Evolutionary conservation across 2,797 vertebrate species (phyloP).

Genomic region (Hyperoplus immaculatus): DNA sequence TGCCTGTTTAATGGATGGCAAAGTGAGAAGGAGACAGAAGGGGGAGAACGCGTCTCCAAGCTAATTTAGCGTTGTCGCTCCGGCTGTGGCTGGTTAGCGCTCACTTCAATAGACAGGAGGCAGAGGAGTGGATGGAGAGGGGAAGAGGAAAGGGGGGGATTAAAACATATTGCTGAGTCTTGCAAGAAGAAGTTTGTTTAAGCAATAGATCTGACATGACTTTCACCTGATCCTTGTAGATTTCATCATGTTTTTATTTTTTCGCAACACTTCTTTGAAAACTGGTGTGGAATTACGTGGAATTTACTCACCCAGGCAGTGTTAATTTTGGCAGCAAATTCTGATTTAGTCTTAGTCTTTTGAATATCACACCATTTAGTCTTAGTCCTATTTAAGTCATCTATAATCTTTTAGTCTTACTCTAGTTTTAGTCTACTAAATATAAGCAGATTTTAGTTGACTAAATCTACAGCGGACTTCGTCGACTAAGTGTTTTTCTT

Average conservation of each 20-base stretch:
- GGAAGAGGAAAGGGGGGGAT: slow-evolving; percentile 7
- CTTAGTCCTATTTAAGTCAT: no score
- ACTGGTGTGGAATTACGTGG: not conserved
- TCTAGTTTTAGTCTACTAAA: no score
- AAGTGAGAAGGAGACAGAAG: slow-evolving; percentile 42
- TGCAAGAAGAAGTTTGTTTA: slow-evolving; percentile 7
- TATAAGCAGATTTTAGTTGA: no score
- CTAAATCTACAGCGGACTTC: no score
- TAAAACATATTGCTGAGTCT: not conserved
- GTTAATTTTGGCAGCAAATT: no score
- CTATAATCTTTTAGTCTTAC: no score
- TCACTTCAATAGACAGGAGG: slow-evolving; percentile 46
- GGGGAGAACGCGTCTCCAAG: slow-evolving; percentile 49
- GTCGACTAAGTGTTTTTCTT: no score
- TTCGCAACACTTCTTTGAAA: no score
- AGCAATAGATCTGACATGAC: not conserved
- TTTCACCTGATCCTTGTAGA: not conserved
- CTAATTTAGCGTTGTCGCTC: slow-evolving; percentile 54
- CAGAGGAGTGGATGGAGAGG: not conserved
- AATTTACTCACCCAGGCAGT: not conserved
- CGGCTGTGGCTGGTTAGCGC: slow-evolving; percentile 33
- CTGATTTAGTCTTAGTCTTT: no score
- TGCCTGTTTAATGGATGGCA: slow-evolving; percentile 60
- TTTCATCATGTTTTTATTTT: not conserved
- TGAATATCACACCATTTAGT: no score